Percentiles rank a stretch among this genome's conserved stretches.
Conservation (phyloP, 2,797 vertebrate genomes). For the Rhynchonycteris naso region DNA sequence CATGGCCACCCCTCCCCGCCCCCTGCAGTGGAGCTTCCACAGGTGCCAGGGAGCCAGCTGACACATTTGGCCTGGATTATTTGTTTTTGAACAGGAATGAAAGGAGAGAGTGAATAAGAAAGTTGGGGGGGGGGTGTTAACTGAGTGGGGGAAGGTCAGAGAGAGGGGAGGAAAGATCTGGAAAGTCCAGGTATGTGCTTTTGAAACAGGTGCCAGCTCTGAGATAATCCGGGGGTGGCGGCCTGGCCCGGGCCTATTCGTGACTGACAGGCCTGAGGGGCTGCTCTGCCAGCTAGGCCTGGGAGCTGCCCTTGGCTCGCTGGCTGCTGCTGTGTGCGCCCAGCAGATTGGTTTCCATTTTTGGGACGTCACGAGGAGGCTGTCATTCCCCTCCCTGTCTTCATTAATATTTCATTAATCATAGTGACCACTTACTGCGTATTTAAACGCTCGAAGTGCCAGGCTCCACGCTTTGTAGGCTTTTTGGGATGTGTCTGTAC, state of each 20-base stretch:
- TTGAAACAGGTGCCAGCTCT: conserved; percentile 82
- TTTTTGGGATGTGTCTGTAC: accelerated
- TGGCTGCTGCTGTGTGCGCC: neutral
- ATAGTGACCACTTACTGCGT: neutral
- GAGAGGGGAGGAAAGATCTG: conserved; percentile 46
- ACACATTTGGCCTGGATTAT: conserved; percentile 79
- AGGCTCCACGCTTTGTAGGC: neutral
- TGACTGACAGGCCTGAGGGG: neutral
- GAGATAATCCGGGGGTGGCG: conserved; percentile 80
- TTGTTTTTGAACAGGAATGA: conserved; percentile 76
- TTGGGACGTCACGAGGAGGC: neutral
- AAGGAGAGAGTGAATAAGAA: conserved; percentile 66
- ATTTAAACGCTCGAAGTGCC: neutral
- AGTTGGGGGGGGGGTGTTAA: neutral
- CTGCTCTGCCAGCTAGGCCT: neutral
- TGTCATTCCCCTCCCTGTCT: neutral
- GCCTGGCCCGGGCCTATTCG: conserved; percentile 37
- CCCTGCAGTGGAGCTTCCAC: neutral
- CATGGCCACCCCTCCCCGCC: conserved; percentile 20
- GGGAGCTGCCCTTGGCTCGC: conserved; percentile 34
- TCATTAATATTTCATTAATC: conserved; percentile 11
- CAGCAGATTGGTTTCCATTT: conserved; percentile 52
- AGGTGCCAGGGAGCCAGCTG: conserved; percentile 77
- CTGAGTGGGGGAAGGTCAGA: neutral
- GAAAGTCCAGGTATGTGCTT: conserved; percentile 54